Conservation (phyloP, 2,113 vertebrate genomes). For the Xiphias gladius region DNA sequence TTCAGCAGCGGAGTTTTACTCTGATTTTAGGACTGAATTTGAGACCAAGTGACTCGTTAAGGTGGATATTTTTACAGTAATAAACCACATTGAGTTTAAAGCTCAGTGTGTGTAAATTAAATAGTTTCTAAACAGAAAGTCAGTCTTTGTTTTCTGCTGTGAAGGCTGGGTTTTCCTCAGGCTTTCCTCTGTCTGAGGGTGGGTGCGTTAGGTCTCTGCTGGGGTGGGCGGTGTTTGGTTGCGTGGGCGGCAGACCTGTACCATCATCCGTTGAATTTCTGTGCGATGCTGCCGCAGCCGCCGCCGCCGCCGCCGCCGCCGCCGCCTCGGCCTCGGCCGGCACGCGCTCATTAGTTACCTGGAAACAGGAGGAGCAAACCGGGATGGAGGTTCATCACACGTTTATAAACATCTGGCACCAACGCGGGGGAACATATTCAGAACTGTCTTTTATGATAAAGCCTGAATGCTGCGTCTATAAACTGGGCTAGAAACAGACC, state of each 20-base stretch:
- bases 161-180: neutral
- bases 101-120: neutral
- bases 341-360: slow-evolving; percentile 50
- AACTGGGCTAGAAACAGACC: neutral
- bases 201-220: slow-evolving; percentile 32
- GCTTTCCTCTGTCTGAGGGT: neutral
- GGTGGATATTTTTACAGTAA: neutral
- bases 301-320: neutral
- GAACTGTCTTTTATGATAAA: neutral
- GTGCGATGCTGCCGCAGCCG: neutral
- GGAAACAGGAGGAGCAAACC: slow-evolving; percentile 37
- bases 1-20: neutral
- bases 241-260: slow-evolving; percentile 8
- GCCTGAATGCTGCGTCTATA: neutral
- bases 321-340: neutral
- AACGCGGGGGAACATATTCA: neutral
- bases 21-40: slow-evolving; percentile 14
- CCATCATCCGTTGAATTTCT: neutral
- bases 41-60: neutral
- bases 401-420: neutral
- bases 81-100: neutral
- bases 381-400: neutral
- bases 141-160: slow-evolving; percentile 23
- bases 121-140: neutral
- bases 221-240: slow-evolving; percentile 4